Conservation (phyloP, 2,113 vertebrate genomes). For the Furnarius figulus region DNA sequence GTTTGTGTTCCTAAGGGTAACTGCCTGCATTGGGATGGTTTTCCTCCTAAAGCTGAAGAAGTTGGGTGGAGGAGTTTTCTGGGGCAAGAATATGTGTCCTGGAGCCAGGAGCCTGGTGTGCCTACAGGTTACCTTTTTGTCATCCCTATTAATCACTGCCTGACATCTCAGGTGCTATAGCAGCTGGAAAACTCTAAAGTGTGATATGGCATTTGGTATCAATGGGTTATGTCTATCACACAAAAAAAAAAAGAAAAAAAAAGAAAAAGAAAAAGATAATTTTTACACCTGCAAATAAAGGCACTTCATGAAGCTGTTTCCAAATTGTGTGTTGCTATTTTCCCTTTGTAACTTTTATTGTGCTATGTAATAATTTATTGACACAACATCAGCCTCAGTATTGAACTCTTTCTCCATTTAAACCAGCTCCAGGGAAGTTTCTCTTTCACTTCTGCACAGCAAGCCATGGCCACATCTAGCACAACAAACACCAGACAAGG, state of each 20-base stretch:
- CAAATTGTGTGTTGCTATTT: background rate
- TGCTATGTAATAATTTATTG: background rate
- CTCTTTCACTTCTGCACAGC: background rate
- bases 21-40: background rate
- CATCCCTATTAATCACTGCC: background rate
- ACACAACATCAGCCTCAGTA: accelerated
- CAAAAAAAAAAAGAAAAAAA: too few species aligned
- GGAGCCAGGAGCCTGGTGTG: background rate
- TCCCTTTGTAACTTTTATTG: background rate
- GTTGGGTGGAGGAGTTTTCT: background rate
- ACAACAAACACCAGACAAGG: background rate
- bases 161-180: accelerated
- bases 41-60: background rate
- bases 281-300: background rate
- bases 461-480: background rate
- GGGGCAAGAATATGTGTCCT: background rate
- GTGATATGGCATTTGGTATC: background rate
- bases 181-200: background rate
- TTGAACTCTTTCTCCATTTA: background rate
- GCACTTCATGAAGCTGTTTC: background rate
- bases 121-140: background rate
- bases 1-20: background rate
- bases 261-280: too few species aligned
- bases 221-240: background rate
- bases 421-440: background rate